Base-by-base conservation (phyloP, 2,113 vertebrate species). In the Salvelinus alpinus region DNA sequence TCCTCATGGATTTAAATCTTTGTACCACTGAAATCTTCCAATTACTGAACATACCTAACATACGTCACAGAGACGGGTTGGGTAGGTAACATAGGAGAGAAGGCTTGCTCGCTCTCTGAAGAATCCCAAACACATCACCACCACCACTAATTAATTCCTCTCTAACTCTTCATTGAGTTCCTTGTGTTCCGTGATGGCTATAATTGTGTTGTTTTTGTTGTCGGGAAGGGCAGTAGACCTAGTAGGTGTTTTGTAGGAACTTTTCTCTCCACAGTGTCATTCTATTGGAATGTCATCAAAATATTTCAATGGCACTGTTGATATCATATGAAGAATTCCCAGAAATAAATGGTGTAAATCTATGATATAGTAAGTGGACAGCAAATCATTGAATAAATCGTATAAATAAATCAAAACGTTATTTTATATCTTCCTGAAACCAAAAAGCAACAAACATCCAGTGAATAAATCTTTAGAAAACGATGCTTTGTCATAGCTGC, bases 1-100 rank as follows among this genome's bases (percentile, higher is more conserved):
- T 92, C 90, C 92, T 92, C 92, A 93, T 83, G 89, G 90, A 93
- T 90, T 91, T 93, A 94, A 95, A 95, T 94, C 92, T 95, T 92
- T 93, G 92, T 88, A 87, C 86, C 90, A 81, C 88, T 90, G 88
- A 93, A 95, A 89, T 90, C 89, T 90, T 90, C 90, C 89, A 92
- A 92, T 92, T 90, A 94, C 89, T 82, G 84, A 94, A 90, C 87
- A 92, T 77, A 88, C 78, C 94, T 91, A 90, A 90, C 90, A 91
- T 90, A 90, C 67, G 38, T 44, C 38, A 44, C 38, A 67, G 22
- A 29, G 62, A 47, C n/a, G 29, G 57, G 29, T 64, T 81, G 76
- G 54, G 51, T 20, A 22, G 54, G 54, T 62, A 24, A 62, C 59
- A 62, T 82, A 84, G 66, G 76, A 31, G 60, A 78, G 65, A 14